phyloP scores from a whole-genome alignment of 2,113 vertebrate species.

The Scopus umbretta region DNA sequence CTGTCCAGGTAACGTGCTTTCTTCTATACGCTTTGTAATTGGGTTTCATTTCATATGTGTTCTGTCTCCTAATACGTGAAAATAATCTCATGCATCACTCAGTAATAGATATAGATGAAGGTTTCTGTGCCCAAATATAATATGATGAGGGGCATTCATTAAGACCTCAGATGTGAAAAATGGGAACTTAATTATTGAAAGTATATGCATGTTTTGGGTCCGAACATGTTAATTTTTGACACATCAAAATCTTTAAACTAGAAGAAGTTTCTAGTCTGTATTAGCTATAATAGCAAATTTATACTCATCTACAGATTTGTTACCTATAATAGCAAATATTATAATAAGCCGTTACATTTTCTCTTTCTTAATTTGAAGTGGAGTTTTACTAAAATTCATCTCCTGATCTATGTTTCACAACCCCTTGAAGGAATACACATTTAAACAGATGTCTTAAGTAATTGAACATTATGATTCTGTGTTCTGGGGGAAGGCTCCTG shows the following conservation, averaged over 20 bases:
- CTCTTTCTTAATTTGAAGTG: background rate
- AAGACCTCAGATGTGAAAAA: background rate
- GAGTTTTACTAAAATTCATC: background rate
- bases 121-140: background rate
- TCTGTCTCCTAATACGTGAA: background rate
- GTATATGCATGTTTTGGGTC: background rate
- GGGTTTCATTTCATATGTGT: background rate
- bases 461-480: background rate
- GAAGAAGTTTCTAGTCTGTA: background rate
- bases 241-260: background rate
- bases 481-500: background rate
- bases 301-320: background rate
- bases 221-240: background rate
- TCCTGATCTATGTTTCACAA: background rate
- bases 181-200: background rate
- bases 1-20: conserved; percentile 76
- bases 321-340: background rate
- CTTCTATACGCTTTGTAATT: background rate
- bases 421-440: background rate
- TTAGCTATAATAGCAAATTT: background rate
- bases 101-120: background rate
- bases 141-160: background rate
- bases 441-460: background rate
- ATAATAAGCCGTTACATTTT: background rate
- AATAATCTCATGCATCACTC: background rate